phyloP scores from a whole-genome alignment of 2,113 vertebrate species.

The Numenius arquata region DNA sequence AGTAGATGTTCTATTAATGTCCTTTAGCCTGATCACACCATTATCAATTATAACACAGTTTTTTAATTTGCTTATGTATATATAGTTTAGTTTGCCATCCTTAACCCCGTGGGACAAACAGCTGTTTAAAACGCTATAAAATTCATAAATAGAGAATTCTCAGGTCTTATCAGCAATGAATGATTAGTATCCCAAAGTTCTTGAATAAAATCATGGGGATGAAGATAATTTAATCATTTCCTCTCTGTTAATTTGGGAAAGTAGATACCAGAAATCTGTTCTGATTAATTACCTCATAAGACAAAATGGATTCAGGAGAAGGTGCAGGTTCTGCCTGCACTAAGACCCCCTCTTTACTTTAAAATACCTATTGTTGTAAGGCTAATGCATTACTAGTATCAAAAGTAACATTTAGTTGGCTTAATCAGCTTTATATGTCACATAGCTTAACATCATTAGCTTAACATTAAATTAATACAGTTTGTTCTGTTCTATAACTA shows the following conservation, averaged over 20 bases:
- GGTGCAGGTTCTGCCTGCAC: neutral
- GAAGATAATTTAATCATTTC: neutral
- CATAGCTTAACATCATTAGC: neutral
- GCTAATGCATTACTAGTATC: neutral
- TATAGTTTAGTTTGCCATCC: neutral
- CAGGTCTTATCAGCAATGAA: neutral
- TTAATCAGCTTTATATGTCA: neutral
- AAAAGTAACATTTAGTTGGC: neutral
- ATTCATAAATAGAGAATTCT: neutral
- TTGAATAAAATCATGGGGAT: neutral
- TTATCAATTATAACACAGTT: neutral
- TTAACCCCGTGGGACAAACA: neutral
- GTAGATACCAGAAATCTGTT: neutral
- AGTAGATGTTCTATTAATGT: neutral
- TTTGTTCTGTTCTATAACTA: rapidly evolving
- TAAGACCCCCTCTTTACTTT: neutral
- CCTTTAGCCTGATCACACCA: neutral
- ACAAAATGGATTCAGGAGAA: neutral
- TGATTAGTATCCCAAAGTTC: neutral
- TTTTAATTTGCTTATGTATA: neutral
- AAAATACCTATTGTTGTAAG: neutral
- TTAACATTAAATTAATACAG: neutral
- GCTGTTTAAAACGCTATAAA: rapidly evolving
- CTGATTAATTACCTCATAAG: neutral
- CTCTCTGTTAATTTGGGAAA: neutral